A percentile compares a stretch with the other conserved stretches of the same genome.
Evolutionary conservation across 2,888 invertebrate genomes (phyloP).

Genomic region (Andrena hattorfiana): DNA sequence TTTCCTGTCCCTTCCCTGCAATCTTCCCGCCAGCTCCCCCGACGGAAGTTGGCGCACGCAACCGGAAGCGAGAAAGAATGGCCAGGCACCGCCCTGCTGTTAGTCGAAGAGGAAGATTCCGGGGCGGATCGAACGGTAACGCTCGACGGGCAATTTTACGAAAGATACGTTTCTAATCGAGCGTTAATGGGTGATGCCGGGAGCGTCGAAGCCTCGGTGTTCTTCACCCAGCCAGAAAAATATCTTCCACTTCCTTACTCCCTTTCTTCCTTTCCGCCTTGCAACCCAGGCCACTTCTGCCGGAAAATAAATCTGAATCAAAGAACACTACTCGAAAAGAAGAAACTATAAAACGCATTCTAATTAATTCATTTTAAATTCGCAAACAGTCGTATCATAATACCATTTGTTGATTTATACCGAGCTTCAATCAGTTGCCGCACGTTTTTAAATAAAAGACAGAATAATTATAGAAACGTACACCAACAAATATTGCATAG

Average conservation of each 20-base stretch:
- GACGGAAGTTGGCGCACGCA: background rate
- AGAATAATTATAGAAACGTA: background rate
- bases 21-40: background rate
- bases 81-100: background rate
- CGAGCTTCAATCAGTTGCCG: too few relatives aligned
- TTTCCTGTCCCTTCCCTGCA: too few relatives aligned
- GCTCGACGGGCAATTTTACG: conserved; percentile 27
- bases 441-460: too few relatives aligned
- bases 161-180: conserved; percentile 53
- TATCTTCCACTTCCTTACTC: conserved; percentile 5
- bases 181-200: conserved; percentile 43
- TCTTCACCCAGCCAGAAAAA: conserved; percentile 11
- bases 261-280: background rate
- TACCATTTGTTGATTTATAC: background rate
- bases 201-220: conserved; percentile 1
- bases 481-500: background rate
- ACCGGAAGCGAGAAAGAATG: conserved; percentile 26
- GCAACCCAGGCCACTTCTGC: background rate
- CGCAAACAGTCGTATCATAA: background rate
- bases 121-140: background rate
- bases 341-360: too few relatives aligned
- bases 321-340: too few relatives aligned
- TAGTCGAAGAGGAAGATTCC: background rate
- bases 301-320: too few relatives aligned
- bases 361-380: too few relatives aligned